Percentiles rank a stretch among this genome's conserved stretches.
These are phyloP conservation scores for Carabus problematicus DNA, from an alignment of 2,888 invertebrate species.

Conservation along the genomic window DNA sequence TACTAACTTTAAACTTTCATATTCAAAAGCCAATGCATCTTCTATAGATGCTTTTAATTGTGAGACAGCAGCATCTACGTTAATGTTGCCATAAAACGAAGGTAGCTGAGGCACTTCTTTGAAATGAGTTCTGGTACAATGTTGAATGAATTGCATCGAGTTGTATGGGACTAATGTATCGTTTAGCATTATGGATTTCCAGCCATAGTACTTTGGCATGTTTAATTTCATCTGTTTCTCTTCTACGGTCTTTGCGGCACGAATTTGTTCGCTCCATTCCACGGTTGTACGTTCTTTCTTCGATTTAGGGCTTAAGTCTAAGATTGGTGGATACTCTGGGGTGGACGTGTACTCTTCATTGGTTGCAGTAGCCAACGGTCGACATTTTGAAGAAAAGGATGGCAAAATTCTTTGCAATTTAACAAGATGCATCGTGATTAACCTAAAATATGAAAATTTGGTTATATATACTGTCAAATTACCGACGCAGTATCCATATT, in stretches of 20 bases:
- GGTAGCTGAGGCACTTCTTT: slow-evolving; percentile 68
- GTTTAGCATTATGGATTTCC: slow-evolving; percentile 67
- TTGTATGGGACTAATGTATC: slow-evolving; percentile 73
- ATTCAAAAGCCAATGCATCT: slow-evolving; percentile 71
- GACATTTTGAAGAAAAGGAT: slow-evolving; percentile 23
- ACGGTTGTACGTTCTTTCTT: slow-evolving; percentile 61
- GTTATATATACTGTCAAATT: slow-evolving; percentile 26
- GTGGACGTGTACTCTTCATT: slow-evolving; percentile 55
- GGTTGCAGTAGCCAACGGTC: slow-evolving; percentile 39
- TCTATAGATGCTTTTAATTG: slow-evolving; percentile 68
- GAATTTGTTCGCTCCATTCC: slow-evolving; percentile 66
- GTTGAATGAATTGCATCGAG: slow-evolving; percentile 72
- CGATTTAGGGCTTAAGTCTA: slow-evolving; percentile 65
- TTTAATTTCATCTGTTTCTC: slow-evolving; percentile 85
- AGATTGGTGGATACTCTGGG: slow-evolving; percentile 68
- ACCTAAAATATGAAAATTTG: no score
- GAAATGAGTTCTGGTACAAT: slow-evolving; percentile 80
- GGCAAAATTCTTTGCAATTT: slow-evolving; percentile 34
- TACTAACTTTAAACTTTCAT: slow-evolving; percentile 65
- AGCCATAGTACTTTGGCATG: slow-evolving; percentile 84
- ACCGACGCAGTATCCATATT: slow-evolving; percentile 10
- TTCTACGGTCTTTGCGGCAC: slow-evolving; percentile 74
- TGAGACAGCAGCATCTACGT: slow-evolving; percentile 61
- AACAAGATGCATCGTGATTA: slow-evolving; percentile 27
- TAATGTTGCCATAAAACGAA: slow-evolving; percentile 53